These are phyloP conservation scores for Coendou prehensilis DNA, from an alignment of 2,797 vertebrate genomes.

Conservation along the genomic window DNA sequence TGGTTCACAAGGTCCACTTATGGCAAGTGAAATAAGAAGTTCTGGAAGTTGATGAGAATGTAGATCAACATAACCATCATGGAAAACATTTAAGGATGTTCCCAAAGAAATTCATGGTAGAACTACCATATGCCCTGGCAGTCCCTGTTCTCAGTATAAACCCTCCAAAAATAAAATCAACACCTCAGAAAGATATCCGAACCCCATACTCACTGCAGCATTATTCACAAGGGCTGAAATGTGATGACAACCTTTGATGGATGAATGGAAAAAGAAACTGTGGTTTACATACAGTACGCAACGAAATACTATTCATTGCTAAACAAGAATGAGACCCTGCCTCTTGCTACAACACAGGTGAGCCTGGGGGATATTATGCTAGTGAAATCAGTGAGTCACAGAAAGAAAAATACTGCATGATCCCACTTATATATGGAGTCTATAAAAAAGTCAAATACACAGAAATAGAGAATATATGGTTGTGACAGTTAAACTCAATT, in stretches of 20 bases:
- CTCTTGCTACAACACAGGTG: background rate
- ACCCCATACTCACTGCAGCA: background rate
- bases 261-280: background rate
- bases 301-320: background rate
- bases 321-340: background rate
- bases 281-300: background rate
- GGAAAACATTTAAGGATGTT: background rate
- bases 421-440: background rate
- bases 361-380: background rate
- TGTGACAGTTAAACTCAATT: background rate
- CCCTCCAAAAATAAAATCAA: background rate
- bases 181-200: background rate
- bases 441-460: background rate
- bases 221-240: background rate
- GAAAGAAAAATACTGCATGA: background rate
- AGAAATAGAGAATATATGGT: background rate
- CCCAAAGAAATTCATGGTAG: background rate
- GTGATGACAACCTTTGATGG: background rate
- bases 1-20: fast-evolving
- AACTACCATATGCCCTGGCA: background rate
- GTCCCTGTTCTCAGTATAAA: background rate
- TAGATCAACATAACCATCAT: background rate
- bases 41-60: background rate
- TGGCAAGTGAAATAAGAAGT: background rate
- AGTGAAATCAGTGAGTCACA: background rate